Evolutionary conservation across 2,888 invertebrate species (phyloP).

Genomic region (Gisinianus flammeolus): DNA sequence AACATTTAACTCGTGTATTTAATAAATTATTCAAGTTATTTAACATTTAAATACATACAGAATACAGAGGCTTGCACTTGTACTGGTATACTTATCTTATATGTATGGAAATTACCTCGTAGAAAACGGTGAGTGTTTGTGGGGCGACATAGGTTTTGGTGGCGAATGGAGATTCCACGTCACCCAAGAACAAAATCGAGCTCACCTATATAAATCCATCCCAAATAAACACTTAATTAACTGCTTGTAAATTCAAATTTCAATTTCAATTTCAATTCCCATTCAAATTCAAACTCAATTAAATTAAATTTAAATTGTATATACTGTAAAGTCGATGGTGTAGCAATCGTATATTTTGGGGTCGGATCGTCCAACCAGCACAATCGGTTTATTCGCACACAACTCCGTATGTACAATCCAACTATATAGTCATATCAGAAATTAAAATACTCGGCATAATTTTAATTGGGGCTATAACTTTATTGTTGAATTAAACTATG

Average conservation of each 20-base stretch:
- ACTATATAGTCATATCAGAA: not conserved
- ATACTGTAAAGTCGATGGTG: not conserved
- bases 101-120: too few species aligned
- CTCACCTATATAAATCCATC: not conserved
- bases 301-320: too few species aligned
- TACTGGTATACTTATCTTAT: too few species aligned
- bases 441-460: not conserved
- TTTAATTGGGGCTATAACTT: too few species aligned
- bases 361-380: not conserved
- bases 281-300: too few species aligned
- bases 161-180: not conserved
- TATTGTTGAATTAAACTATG: not conserved
- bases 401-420: not conserved
- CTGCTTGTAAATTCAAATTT: not conserved
- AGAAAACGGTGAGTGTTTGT: not conserved
- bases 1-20: too few species aligned
- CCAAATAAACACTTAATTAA: not conserved
- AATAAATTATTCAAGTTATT: too few species aligned
- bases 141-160: not conserved
- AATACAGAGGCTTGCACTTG: too few species aligned
- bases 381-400: not conserved
- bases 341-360: not conserved
- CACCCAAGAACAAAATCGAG: not conserved
- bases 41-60: too few species aligned
- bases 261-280: not conserved